Base-by-base conservation (phyloP, 37 sponge, comb jelly and placozoan species). In the Ianthella basta region DNA sequence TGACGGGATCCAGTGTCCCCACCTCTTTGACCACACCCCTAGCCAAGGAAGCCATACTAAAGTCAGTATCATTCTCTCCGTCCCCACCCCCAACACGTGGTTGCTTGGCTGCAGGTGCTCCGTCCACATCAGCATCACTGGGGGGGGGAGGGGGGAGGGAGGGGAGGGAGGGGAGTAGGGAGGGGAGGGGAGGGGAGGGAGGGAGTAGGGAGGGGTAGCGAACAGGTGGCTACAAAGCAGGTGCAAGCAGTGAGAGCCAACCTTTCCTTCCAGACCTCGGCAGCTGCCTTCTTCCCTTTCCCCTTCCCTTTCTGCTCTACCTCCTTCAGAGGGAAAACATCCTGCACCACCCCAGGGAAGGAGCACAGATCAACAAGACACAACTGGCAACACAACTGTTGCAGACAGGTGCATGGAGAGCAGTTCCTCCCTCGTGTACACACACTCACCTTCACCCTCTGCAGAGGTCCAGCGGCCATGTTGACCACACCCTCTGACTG, bases 1-100 rank as follows among this genome's bases (percentile, higher is more conserved):
- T 80, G 0, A 97, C 92, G 39, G 97, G 97, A 39, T 97, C 92
- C 23, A 92, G 66, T 33, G 95, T 97, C 1, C 97, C 97, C 18
- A 97, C 94, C 88, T 95, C 87, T 25, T 61, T 89, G 50, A 95
- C 80, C 41, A 89, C 85, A 80, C 89, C 92, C 54, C 83, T 95
- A 2, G 93, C 85, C 53, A 95, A 82, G 14, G 86, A 86, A 59
- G 91, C 90, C 90, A 95, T 92, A 38, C 89, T 91, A 74, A 92
- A 94, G 73, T 93, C 91, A 78, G 83, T 83, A 4, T 87, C 91
- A 37, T 83, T n/a, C n/a, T n/a, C 67, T 19, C 66, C 72, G 55
- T 33, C 79, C 19, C 41, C 53, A 25, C 39, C 24, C 24, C 18
- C 27, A 4, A 55, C 0, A 24, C 21, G 38, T 3, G 35, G 60